Base-by-base conservation (phyloP, 2,888 invertebrate genomes). In the Lithophane socia region DNA sequence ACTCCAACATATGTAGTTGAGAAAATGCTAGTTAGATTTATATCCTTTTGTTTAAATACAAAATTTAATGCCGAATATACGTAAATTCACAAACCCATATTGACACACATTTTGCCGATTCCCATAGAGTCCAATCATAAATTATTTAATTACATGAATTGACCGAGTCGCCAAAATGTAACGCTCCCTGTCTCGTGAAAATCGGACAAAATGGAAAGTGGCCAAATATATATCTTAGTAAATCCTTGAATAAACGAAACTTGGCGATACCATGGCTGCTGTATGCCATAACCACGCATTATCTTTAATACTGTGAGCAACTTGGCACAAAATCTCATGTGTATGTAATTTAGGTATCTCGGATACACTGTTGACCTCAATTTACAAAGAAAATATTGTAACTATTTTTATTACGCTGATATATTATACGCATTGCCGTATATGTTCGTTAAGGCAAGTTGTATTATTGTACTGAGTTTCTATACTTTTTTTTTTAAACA, bases 151-250 rank as follows among this genome's bases (percentile, higher is more conserved):
- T 79, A 85, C 75, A 80, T 71, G 60, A 75, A 83, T 69, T 80
- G 82, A 83, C 80, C 79, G 71, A 75, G 71, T 84, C 70, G 73
- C 83, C 73, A 79, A 77, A 68, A 83, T 85, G 76, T 78, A 82
- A 69, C 65, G 71, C n/a, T 61, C 5, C 3, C 3, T 37, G 78
- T 68, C 56, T 65, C 75, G 64, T 44, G 54, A 54, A 80, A 79
- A 80, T 42, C 54, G 42, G 75, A 64, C 74, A 84, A 84, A 91
- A 90, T 93, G 92, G 92, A 92, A 89, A 91, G 88, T 90, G 85
- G 92, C 92, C 93, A 93, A 93, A 78, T 90, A 85, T 83, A 81
- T 83, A 83, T 77, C 77, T 75, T 82, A 85, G 77, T 88, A 86
- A 86, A 87, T 87, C 82, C 78, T 85, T 83, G 82, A 81, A 87